A percentile compares a stretch with the other conserved stretches of the same genome.
These are phyloP conservation scores for Agrypnus murinus DNA, from an alignment of 2,888 invertebrate species.

Conservation along the genomic window DNA sequence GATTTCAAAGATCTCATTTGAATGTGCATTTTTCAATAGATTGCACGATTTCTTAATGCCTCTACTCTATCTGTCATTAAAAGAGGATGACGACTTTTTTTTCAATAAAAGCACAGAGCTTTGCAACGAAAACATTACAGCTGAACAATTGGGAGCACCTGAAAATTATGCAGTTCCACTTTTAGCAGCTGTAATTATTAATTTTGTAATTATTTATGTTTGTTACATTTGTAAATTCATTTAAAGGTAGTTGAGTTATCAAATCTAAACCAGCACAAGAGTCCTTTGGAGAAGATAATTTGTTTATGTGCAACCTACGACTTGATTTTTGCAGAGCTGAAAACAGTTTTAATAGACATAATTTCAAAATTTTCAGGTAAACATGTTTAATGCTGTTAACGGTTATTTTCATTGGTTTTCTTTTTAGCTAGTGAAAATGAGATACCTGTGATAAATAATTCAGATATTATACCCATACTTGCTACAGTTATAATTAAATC, in stretches of 20 bases:
- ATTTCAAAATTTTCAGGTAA: constrained; percentile 65
- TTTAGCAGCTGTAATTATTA: constrained; percentile 69
- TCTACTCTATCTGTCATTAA: constrained; percentile 62
- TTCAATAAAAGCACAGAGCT: constrained; percentile 67
- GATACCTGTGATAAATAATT: constrained; percentile 65
- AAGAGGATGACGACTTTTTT: constrained; percentile 64
- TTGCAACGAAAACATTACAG: constrained; percentile 65
- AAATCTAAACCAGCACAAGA: constrained; percentile 67
- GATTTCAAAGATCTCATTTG: background rate
- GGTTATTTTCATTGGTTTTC: background rate
- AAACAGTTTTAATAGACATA: constrained; percentile 69
- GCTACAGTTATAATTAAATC: constrained; percentile 70
- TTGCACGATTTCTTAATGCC: constrained; percentile 67
- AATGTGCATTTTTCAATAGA: constrained; percentile 56
- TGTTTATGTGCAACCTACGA: constrained; percentile 71
- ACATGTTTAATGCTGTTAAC: background rate
- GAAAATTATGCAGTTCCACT: constrained; percentile 68
- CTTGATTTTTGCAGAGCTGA: constrained; percentile 71
- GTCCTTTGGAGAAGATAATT: constrained; percentile 70
- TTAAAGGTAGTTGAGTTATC: constrained; percentile 71
- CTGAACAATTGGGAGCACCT: constrained; percentile 69
- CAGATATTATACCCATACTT: constrained; percentile 69
- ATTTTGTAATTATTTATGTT: constrained; percentile 26
- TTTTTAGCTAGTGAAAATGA: constrained; percentile 61
- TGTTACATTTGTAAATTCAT: constrained; percentile 38